These are phyloP conservation scores for Netelia inedita DNA, from an alignment of 2,888 invertebrate genomes.

Conservation along the genomic window DNA sequence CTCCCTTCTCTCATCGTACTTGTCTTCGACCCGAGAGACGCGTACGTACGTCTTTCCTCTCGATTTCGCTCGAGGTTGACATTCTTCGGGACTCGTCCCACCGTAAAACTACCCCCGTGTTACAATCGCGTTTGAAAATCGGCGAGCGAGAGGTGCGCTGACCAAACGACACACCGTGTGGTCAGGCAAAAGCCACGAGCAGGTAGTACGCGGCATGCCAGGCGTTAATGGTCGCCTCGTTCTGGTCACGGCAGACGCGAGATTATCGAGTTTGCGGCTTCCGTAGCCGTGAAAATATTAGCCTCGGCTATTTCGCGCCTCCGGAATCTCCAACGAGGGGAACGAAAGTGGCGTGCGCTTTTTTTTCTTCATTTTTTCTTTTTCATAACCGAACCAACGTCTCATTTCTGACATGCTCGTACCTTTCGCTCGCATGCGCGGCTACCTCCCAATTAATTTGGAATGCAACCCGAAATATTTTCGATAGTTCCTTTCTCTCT, in stretches of 20 bases:
- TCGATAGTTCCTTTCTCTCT: slow-evolving; percentile 23
- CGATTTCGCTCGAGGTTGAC: slow-evolving; percentile 37
- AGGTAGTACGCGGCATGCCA: slow-evolving; percentile 23
- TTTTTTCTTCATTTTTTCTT: not conserved
- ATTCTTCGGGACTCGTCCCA: not conserved
- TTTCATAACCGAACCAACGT: not conserved
- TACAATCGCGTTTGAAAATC: slow-evolving; percentile 61
- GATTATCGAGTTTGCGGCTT: slow-evolving; percentile 62
- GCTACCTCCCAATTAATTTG: slow-evolving; percentile 50
- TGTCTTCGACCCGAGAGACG: slow-evolving; percentile 37
- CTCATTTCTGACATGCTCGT: not conserved
- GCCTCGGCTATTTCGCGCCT: slow-evolving; percentile 25
- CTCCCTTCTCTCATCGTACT: slow-evolving; percentile 44
- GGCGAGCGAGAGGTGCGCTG: slow-evolving; percentile 3
- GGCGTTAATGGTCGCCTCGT: slow-evolving; percentile 61
- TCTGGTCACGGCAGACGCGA: slow-evolving; percentile 19
- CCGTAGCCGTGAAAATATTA: slow-evolving; percentile 55
- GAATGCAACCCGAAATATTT: slow-evolving; percentile 52
- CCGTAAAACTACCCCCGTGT: slow-evolving; percentile 44
- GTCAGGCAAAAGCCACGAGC: slow-evolving; percentile 38
- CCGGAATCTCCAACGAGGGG: slow-evolving; percentile 20
- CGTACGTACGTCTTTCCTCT: slow-evolving; percentile 39
- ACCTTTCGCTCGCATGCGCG: not conserved
- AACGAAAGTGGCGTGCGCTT: not conserved
- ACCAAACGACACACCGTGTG: slow-evolving; percentile 36